These are phyloP conservation scores for Elegia similella DNA, from an alignment of 2,888 invertebrate genomes.

Conservation along the genomic window DNA sequence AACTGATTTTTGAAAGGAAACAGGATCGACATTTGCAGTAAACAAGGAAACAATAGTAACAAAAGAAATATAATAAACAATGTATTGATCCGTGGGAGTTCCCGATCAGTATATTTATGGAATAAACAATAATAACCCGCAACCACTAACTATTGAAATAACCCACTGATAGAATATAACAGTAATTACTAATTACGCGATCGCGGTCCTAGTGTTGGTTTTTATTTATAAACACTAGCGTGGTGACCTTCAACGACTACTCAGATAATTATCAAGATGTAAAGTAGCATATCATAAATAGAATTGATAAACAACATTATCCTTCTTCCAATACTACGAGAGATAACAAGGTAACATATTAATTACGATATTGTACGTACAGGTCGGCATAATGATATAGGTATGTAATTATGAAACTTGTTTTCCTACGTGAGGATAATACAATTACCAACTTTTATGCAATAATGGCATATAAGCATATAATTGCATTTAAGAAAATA, in stretches of 20 bases:
- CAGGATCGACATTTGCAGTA: neutral
- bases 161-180: neutral
- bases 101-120: neutral
- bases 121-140: conserved; percentile 11
- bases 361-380: too few species aligned
- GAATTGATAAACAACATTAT: neutral
- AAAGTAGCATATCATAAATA: neutral
- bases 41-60: conserved; percentile 3
- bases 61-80: neutral
- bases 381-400: too few species aligned
- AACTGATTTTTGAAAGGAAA: too few species aligned
- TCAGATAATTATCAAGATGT: too few species aligned
- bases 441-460: too few species aligned
- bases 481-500: too few species aligned
- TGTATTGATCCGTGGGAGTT: neutral
- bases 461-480: too few species aligned
- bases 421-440: too few species aligned
- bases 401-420: too few species aligned
- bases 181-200: conserved; percentile 13
- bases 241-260: neutral
- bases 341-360: too few species aligned
- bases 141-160: neutral
- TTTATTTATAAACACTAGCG: conserved; percentile 15
- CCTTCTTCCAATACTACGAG: too few species aligned
- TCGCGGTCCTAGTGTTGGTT: conserved; percentile 31